Percentiles rank a stretch among this genome's conserved stretches.
Evolutionary conservation across 2,113 vertebrate species (phyloP).

Genomic region (Vicugna pacos): DNA sequence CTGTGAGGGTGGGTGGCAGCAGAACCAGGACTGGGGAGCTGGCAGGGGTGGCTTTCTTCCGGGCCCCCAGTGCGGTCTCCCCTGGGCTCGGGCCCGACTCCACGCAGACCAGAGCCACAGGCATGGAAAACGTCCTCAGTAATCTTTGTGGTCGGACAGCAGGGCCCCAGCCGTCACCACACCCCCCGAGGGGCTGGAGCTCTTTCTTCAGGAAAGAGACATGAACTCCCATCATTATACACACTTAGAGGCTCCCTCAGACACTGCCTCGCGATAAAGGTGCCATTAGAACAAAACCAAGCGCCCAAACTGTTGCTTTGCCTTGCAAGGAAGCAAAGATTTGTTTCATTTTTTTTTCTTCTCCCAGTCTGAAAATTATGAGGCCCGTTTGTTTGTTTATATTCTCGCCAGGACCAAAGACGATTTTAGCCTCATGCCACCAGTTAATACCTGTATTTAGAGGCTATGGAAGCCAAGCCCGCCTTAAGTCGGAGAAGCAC

Average conservation of each 20-base stretch:
- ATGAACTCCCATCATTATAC: constrained; percentile 60
- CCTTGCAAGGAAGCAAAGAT: background rate
- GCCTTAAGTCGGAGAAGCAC: background rate
- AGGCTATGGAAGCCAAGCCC: background rate
- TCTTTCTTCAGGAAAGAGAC: constrained; percentile 49
- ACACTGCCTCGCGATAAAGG: constrained; percentile 59
- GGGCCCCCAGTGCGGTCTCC: background rate
- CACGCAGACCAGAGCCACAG: constrained; percentile 62
- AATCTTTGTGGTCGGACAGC: constrained; percentile 74
- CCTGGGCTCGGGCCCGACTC: background rate
- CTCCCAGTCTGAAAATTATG: constrained; percentile 9
- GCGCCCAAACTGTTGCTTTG: background rate
- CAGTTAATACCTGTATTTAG: background rate
- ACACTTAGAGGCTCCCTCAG: constrained; percentile 62
- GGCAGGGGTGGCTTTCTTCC: background rate
- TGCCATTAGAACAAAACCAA: constrained; percentile 56
- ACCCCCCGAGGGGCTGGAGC: constrained; percentile 59
- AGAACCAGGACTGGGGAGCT: background rate
- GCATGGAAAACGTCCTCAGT: constrained; percentile 65
- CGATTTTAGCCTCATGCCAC: background rate
- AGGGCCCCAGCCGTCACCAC: constrained; percentile 75
- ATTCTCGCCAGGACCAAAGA: background rate
- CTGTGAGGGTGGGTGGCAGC: background rate
- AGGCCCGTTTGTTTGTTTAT: background rate
- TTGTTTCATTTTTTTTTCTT: background rate